Base-by-base conservation (phyloP, 2,797 vertebrate species). In the Tapera naevia region DNA sequence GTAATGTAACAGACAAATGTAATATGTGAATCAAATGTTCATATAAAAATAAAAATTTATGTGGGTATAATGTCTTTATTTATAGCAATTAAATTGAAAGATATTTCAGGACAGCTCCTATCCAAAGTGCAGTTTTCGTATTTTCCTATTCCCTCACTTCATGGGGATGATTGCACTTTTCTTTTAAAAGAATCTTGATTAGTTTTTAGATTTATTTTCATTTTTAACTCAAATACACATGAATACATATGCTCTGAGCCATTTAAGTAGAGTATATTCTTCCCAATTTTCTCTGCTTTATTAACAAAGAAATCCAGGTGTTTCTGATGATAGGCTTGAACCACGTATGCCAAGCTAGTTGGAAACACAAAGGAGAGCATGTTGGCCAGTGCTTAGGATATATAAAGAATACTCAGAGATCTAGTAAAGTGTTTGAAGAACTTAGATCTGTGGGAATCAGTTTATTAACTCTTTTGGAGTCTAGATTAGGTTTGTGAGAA, bases 1-100 rank as follows among this genome's bases (percentile, higher is more conserved):
- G 89, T 94, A n/a, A n/a, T n/a, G n/a, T n/a, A n/a, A n/a, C n/a
- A n/a, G 90, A 95, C 94, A 97, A 96, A 90, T 88, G 90, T 95
- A 94, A 91, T 91, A 66, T 71, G 88, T 87, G 87, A 96, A 96
- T 82, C 56, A 96, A 80, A 94, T 73, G 28, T 79, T 92, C 64
- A 71, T 95, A 75, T 91, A 87, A 94, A 97, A 96, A 97, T 89
- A 95, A 96, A 97, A 76, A 96, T 95, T 91, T 93, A 95, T 94
- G 92, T 92, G 97, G 39, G 54, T 76, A 95, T 61, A 91, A 87
- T 70, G 89, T 94, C 71, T 96, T 89, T 95, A 96, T 96, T 97
- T 96, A 92, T 82, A 94, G 64, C 57, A 95, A 92, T 96, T 95
- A 88, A 81, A 82, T 60, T 89, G 64, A 92, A 95, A 94, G 43